These are phyloP conservation scores for Varecia variegata DNA, from an alignment of 2,797 vertebrate genomes.

Conservation along the genomic window DNA sequence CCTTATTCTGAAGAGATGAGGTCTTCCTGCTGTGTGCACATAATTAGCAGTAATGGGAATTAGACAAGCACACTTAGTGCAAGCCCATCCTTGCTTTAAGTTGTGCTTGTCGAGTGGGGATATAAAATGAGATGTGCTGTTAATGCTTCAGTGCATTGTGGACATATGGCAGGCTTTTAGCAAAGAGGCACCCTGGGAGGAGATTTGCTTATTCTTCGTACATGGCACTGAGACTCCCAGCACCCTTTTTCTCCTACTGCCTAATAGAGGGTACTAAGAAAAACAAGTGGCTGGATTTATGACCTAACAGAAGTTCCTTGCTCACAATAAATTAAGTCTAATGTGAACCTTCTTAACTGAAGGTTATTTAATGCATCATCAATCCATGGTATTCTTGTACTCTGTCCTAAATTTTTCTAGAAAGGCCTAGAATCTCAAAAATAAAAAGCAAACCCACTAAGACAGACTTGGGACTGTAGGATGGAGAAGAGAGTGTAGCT, in stretches of 20 bases:
- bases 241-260: background rate
- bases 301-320: background rate
- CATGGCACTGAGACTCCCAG: background rate
- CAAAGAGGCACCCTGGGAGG: constrained; percentile 57
- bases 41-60: constrained; percentile 56
- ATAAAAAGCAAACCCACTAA: background rate
- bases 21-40: background rate
- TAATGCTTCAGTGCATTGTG: constrained; percentile 17
- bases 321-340: background rate
- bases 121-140: constrained; percentile 46
- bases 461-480: background rate
- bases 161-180: constrained; percentile 64
- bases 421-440: background rate
- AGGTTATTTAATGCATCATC: constrained; percentile 27
- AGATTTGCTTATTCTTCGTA: constrained; percentile 39
- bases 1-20: background rate
- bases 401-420: background rate
- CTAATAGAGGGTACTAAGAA: background rate
- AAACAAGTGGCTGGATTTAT: constrained; percentile 42
- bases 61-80: constrained; percentile 16
- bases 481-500: background rate
- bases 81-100: constrained; percentile 48
- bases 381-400: background rate
- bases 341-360: background rate
- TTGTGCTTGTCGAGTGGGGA: constrained; percentile 51